Base-by-base conservation (phyloP, 2,888 invertebrate species). In the Acronicta alni region DNA sequence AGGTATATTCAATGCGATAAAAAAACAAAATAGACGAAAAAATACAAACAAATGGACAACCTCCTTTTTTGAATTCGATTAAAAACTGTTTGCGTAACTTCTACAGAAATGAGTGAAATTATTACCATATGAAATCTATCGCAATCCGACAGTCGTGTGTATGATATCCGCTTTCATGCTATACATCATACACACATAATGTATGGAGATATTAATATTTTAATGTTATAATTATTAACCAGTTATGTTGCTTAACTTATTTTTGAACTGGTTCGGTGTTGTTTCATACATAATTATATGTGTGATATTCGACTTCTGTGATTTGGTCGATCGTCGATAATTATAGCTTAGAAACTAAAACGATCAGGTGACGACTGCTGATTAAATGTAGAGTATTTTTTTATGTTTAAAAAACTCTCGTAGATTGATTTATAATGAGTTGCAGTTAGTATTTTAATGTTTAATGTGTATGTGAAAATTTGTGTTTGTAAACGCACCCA, bases 221-320 rank as follows among this genome's bases (percentile, higher is more conserved):
- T 76, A 79, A 79, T 77, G 68, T 63, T 59, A 67, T 70, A 63
- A 72, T 72, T 74, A 68, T 68, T 69, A 68, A 68, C 67, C 52
- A 57, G 69, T 69, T 69, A 64, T 53, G 18, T 68, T 48, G 55
- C 23, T 41, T 55, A 52, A 52, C 26, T 51, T 58, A 56, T 63
- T 58, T 58, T 69, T 49, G 16, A 48, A 68, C 55, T 55, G 20
- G 47, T 63, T 58, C 30, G 35, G 45, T 63, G 57, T 41, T 9
- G 48, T 68, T 63, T 55, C 1, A 35, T 48, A 26, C 41, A 47
- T 64, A 62, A 67, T 73, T 66, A 59, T 61, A 56, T 15, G 47
- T 60, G 53, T 58, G 35, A 35, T 57, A 18, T 16, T 10, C 14
- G 41, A 39, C 59, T 54, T 32, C 53, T 42, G 30, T 8, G 17